Percentiles rank a stretch among this genome's conserved stretches.
Conservation (phyloP, 1,140 invertebrate genomes). For the Lordiphosa collinella region DNA sequence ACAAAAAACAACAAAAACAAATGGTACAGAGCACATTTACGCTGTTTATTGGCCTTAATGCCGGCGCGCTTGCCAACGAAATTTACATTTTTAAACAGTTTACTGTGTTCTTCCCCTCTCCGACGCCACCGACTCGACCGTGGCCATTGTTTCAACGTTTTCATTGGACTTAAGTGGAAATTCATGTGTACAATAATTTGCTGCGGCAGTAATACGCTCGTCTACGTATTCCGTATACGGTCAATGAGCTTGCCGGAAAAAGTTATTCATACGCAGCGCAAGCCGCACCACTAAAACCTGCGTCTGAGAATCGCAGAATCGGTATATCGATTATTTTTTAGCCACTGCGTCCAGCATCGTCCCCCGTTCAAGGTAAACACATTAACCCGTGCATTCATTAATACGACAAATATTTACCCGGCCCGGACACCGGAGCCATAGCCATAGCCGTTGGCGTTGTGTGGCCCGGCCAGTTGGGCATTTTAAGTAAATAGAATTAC, state of each 20-base stretch:
- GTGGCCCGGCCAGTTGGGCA: constrained; percentile 31
- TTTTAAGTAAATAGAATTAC: constrained; percentile 75
- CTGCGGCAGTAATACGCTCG: constrained; percentile 67
- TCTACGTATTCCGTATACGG: constrained; percentile 7
- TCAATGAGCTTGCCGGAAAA: constrained; percentile 9
- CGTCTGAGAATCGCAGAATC: not conserved
- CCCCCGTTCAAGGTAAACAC: constrained; percentile 56
- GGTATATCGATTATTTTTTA: not conserved
- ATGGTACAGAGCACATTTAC: constrained; percentile 55
- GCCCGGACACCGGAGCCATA: constrained; percentile 29
- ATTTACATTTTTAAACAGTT: constrained; percentile 78
- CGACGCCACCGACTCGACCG: constrained; percentile 10
- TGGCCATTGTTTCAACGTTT: constrained; percentile 70
- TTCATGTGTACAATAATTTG: constrained; percentile 78
- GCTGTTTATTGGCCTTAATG: constrained; percentile 77
- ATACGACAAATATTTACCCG: constrained; percentile 66
- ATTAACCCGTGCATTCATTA: constrained; percentile 75
- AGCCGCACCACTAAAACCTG: not conserved
- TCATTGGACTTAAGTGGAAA: constrained; percentile 78
- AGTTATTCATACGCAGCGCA: constrained; percentile 16
- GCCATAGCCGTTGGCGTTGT: too few species aligned
- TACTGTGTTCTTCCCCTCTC: constrained; percentile 34
- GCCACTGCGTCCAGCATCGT: not conserved
- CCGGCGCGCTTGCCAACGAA: constrained; percentile 60
- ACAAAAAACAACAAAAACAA: not conserved